A percentile compares a stretch with the other conserved stretches of the same genome.
Conservation (phyloP, 2,888 invertebrate genomes). For the Frankliniella fusca region DNA sequence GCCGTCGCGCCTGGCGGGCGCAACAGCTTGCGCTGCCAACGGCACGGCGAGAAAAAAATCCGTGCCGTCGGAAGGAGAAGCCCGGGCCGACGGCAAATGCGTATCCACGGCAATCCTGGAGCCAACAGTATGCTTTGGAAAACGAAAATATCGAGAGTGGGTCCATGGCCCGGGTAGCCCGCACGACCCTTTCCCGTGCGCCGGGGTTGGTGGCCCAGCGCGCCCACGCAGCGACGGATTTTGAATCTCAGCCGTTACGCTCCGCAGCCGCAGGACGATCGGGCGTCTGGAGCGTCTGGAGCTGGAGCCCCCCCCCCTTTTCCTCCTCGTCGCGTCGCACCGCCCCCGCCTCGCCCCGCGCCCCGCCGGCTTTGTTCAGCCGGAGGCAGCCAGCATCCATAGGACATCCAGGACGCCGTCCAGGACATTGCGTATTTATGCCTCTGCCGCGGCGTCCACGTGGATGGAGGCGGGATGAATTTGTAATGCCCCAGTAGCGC, state of each 20-base stretch:
- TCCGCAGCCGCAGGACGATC: not conserved
- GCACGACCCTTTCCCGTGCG: not conserved
- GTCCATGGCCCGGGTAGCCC: no score
- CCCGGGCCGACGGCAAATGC: no score
- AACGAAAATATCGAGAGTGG: no score
- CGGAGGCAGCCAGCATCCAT: not conserved
- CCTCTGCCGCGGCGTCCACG: not conserved
- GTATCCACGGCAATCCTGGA: no score
- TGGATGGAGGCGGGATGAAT: not conserved
- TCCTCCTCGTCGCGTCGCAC: no score
- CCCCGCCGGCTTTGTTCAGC: not conserved
- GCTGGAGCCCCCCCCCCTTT: not conserved
- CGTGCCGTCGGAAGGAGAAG: no score
- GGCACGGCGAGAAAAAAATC: not conserved
- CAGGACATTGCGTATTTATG: conserved; percentile 1
- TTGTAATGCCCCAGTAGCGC: not conserved
- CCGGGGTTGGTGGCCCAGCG: not conserved
- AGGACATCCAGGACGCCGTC: not conserved
- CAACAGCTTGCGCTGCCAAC: conserved; percentile 24
- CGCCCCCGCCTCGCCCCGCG: not conserved
- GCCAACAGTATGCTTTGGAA: no score
- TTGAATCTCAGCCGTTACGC: conserved; percentile 15
- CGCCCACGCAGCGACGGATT: not conserved
- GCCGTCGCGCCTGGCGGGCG: not conserved
- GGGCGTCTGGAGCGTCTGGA: not conserved